Base-by-base conservation (phyloP, 2,888 invertebrate genomes). In the Ametastegia equiseti region DNA sequence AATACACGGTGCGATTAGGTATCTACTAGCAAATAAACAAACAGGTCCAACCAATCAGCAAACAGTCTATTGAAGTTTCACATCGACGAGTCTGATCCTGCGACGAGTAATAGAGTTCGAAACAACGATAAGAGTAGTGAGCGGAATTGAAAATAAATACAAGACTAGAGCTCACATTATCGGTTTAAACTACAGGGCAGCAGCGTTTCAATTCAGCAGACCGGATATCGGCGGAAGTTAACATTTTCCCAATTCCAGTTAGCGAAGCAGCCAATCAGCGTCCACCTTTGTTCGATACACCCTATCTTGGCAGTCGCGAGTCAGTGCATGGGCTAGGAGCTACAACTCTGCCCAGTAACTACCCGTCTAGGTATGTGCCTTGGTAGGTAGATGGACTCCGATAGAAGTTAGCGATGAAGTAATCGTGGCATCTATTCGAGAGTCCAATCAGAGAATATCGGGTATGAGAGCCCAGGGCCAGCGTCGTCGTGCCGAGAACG, bases 401-500 rank as follows among this genome's bases (percentile, higher is more conserved):
- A 75, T 86, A 84, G 85, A 87, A 87, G 86, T 87, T 86, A 83
- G 85, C 83, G 84, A 85, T 84, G 83, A 80, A 82, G 82, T 85
- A 86, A 86, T 85, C 84, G 85, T 81, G 71, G 84, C 83, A 85
- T 84, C 83, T 81, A 83, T 81, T 82, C 80, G 82, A 81, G 82
- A 83, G 84, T 87, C 85, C 84, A 86, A 86, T 86, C 87, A 86
- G 84, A 73, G 83, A 83, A 82, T 83, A 84, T 82, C 84, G 84
- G 75, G 54, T 75, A 50, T 54, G 75, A 75, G 75, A 45, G 54
- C 50, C 36, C 54, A 45, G 33, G 36, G 75, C 33, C 36, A 47
- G 47, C 71, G 45, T 75, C 71, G 45, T 75, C 75, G 54, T 54
- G 19, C 45, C 36, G 75, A 54, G 54, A 75, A 75, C 75, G 75